Conservation (phyloP, 2,113 vertebrate species). For the Ranitomeya imitator region DNA sequence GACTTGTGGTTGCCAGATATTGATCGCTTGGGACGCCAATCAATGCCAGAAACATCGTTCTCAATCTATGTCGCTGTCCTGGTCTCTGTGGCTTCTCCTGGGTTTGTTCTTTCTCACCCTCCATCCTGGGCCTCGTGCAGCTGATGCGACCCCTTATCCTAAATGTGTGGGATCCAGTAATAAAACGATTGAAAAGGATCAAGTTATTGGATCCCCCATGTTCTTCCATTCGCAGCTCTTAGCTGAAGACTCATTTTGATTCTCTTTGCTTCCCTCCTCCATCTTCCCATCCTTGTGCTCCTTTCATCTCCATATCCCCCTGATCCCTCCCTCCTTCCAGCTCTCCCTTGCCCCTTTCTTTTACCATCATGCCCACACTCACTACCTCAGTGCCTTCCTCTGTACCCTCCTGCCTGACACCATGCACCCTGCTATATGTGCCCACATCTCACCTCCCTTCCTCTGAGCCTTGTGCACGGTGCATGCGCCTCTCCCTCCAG, state of each 20-base stretch:
- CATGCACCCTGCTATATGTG: neutral
- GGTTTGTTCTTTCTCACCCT: neutral
- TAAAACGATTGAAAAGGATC: neutral
- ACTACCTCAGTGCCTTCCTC: conserved; percentile 2
- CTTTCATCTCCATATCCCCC: neutral
- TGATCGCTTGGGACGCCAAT: conserved; percentile 36
- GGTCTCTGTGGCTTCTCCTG: neutral
- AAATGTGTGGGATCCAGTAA: neutral
- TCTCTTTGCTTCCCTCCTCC: conserved; percentile 13
- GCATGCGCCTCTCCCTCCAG: neutral
- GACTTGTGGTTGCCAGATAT: conserved; percentile 40
- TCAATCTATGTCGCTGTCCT: conserved; percentile 22
- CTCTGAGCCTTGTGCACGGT: neutral
- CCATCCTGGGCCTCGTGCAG: neutral
- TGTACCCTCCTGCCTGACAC: neutral
- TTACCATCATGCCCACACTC: neutral
- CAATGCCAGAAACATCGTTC: conserved; percentile 38
- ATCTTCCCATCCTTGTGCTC: neutral
- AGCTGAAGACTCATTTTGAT: neutral
- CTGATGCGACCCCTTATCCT: neutral
- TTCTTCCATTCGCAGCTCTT: neutral
- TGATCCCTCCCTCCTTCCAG: conserved; percentile 6
- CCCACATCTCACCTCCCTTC: neutral
- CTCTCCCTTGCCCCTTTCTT: conserved; percentile 9
- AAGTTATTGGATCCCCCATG: neutral